Conservation (phyloP, 2,113 vertebrate species). For the Myrmophylax atrothorax region DNA sequence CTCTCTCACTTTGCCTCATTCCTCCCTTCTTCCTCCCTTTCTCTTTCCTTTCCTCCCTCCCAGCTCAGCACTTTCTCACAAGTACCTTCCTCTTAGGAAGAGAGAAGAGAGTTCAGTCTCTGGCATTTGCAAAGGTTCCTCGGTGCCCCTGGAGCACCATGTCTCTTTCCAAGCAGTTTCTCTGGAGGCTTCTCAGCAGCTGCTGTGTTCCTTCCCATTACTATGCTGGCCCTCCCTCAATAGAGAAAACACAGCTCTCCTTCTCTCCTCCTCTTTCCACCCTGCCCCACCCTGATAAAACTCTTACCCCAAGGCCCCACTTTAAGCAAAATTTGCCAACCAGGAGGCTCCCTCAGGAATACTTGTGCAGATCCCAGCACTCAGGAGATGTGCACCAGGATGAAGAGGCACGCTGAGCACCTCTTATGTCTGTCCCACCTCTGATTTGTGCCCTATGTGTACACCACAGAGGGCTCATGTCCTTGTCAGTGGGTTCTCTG, state of each 20-base stretch:
- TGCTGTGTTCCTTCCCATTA: background rate
- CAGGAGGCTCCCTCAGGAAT: accelerated
- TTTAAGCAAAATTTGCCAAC: background rate
- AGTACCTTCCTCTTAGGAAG: background rate
- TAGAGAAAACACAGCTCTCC: background rate
- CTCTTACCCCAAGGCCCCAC: background rate
- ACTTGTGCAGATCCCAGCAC: background rate
- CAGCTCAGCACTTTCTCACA: background rate
- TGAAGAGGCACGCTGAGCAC: background rate
- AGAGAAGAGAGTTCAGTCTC: background rate
- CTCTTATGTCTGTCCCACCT: accelerated
- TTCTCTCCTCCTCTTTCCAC: background rate
- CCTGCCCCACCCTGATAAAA: background rate
- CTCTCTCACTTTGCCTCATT: background rate
- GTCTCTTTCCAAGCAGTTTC: background rate
- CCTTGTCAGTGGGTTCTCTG: background rate
- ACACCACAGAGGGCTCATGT: background rate
- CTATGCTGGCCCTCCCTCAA: background rate
- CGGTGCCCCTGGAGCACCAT: background rate
- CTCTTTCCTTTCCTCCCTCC: background rate
- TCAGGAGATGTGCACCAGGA: background rate
- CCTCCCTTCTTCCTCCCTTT: background rate
- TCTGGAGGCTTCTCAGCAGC: background rate
- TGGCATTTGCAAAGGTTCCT: background rate
- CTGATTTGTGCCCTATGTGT: background rate